Evolutionary conservation across 2,797 vertebrate species (phyloP).

Genomic region (Gallinago solitaria): DNA sequence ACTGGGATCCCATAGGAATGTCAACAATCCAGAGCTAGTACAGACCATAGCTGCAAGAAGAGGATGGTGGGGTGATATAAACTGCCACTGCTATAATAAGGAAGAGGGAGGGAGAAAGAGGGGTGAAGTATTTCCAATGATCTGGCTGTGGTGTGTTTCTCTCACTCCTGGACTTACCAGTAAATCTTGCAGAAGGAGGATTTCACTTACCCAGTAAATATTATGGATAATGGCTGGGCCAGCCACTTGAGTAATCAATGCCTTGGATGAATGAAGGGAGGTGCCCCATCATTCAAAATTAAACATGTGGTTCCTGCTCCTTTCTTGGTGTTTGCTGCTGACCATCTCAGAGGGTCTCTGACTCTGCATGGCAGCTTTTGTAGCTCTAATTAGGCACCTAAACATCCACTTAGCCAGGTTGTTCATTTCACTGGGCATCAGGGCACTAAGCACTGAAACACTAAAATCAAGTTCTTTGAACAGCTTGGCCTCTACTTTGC

Average conservation of each 20-base stretch:
- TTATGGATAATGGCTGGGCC: background rate
- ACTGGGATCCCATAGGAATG: background rate
- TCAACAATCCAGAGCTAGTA: background rate
- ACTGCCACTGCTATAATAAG: background rate
- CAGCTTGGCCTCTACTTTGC: background rate
- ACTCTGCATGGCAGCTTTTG: background rate
- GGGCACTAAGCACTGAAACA: background rate
- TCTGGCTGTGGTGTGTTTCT: background rate
- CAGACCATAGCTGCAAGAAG: background rate
- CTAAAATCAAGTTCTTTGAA: background rate
- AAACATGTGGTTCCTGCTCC: background rate
- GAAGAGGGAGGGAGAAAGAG: background rate
- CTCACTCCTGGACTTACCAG: background rate
- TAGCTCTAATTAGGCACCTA: background rate
- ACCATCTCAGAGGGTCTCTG: background rate
- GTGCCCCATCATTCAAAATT: background rate
- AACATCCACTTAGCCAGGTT: background rate
- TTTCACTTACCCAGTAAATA: background rate
- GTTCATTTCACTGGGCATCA: background rate
- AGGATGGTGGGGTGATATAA: background rate
- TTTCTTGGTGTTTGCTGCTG: background rate
- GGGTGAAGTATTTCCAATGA: background rate
- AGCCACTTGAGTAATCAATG: background rate
- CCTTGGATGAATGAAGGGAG: background rate
- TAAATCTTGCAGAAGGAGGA: background rate